Evolutionary conservation across 92 coral and sea anemone genomes (phyloP).

Genomic region (Porites rus): DNA sequence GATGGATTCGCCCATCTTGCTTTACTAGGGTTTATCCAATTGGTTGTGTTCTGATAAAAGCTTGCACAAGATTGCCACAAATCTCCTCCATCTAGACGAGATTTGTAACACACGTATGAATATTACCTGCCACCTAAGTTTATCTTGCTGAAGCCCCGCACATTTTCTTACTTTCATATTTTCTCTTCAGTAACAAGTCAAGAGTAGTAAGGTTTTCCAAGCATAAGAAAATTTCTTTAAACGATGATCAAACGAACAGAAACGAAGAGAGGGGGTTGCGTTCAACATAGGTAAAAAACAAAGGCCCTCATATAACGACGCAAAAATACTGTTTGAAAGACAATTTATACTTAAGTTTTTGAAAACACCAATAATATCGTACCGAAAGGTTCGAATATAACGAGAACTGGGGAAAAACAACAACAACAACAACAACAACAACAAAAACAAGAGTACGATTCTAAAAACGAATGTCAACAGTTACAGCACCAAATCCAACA

Average conservation of each 20-base stretch:
- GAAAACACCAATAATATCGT: no score
- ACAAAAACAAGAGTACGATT: no score
- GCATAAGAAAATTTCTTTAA: neutral
- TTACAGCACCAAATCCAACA: neutral
- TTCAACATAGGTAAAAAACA: neutral
- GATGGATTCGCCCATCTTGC: constrained; percentile 49
- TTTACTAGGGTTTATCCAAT: neutral
- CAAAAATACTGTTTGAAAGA: no score
- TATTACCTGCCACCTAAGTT: no score
- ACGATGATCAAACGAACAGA: neutral
- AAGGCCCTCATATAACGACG: no score
- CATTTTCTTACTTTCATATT: neutral
- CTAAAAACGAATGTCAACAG: neutral
- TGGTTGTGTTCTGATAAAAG: neutral
- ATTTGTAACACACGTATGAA: no score
- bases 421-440: no score
- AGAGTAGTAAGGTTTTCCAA: neutral
- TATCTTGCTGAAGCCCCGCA: neutral
- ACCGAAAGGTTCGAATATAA: no score
- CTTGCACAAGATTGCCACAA: neutral
- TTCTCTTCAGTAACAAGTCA: no score
- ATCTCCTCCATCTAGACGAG: no score
- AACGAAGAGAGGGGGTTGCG: neutral
- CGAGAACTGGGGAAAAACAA: no score
- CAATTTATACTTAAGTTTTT: no score